These are phyloP conservation scores for Lithophane semibrunnea DNA, from an alignment of 2,888 invertebrate genomes.

Conservation along the genomic window DNA sequence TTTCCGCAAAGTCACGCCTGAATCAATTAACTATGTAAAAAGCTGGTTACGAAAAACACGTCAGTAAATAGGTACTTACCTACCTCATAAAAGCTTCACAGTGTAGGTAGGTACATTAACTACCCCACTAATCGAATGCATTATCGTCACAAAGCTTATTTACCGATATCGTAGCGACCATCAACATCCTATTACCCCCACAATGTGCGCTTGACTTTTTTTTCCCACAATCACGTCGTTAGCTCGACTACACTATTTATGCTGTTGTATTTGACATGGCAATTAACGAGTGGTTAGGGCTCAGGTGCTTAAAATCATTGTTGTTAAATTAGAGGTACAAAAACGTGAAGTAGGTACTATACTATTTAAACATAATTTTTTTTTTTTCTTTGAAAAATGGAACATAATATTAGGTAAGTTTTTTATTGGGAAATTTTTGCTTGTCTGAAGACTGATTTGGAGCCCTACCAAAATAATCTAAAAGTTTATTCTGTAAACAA, in stretches of 20 bases:
- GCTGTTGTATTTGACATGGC: slow-evolving; percentile 63
- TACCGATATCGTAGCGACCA: slow-evolving; percentile 56
- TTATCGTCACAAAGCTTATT: slow-evolving; percentile 57
- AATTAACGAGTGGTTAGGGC: slow-evolving; percentile 48
- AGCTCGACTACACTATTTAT: slow-evolving; percentile 54
- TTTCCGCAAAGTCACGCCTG: too few species aligned
- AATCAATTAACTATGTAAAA: too few species aligned
- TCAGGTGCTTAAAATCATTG: neutral
- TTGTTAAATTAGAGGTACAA: neutral
- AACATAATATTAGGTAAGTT: too few species aligned
- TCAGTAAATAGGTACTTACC: neutral
- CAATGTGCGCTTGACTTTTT: slow-evolving; percentile 46
- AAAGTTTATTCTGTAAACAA: too few species aligned
- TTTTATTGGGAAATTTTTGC: neutral
- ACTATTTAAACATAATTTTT: too few species aligned
- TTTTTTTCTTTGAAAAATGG: too few species aligned
- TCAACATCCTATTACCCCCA: slow-evolving; percentile 56
- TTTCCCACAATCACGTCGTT: slow-evolving; percentile 61
- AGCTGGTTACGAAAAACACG: neutral
- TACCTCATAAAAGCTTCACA: slow-evolving; percentile 25
- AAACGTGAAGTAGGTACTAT: neutral
- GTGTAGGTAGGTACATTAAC: slow-evolving; percentile 21
- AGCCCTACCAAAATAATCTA: neutral
- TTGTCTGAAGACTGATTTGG: neutral
- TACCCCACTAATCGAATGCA: slow-evolving; percentile 49